Evolutionary conservation across 2,113 vertebrate genomes (phyloP), one percentile per base, ranked within the genome.

Genomic region (Triplophysa tibetana): DNA sequence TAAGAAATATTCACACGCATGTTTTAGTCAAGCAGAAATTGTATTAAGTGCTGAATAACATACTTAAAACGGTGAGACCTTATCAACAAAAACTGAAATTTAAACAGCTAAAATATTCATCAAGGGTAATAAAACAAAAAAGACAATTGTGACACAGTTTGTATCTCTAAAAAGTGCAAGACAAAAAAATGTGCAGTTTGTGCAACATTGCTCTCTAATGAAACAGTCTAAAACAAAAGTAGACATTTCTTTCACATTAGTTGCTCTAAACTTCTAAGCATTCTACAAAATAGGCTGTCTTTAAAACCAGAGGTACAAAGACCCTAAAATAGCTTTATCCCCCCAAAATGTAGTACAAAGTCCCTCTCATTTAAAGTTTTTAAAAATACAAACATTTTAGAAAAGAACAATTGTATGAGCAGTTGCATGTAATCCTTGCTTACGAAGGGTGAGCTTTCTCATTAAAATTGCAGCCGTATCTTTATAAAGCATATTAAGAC

Each of bases 311-410:
- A 89, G 86, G 89, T 93, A 92, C 86, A 93, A 93, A 92, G 88
- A 90, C 86, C 88, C 89, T 91, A 87, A 91, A 88, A 91, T 90
- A 81, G 72, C 41, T 48, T 75, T 75, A 29, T 12, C 41, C 72
- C 12, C 67, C 82, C 86, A 79, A 24, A 85, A 85, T 26, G 86
- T 90, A 91, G 86, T 92, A 93, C 91, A 93, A 88, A 88, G 82
- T 84, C 33, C 80, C 85, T 89, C 76, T 89, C 80, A 85, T 85
- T 45, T 87, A 90, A 89, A 92, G 90, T 85, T 88, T 91, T 90
- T 86, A 87, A 94, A 93, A 92, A 85, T 93, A 93, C 90, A 93
- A 93, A 92, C 89, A 91, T 73, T 81, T 77, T 92, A 93, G 88
- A 93, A 94, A 94, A 93, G 88, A 89, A 87, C 87, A 90, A 91